A percentile compares a stretch with the other conserved stretches of the same genome.
Conservation (phyloP, 2,113 vertebrate genomes). For the Monopterus albus region DNA sequence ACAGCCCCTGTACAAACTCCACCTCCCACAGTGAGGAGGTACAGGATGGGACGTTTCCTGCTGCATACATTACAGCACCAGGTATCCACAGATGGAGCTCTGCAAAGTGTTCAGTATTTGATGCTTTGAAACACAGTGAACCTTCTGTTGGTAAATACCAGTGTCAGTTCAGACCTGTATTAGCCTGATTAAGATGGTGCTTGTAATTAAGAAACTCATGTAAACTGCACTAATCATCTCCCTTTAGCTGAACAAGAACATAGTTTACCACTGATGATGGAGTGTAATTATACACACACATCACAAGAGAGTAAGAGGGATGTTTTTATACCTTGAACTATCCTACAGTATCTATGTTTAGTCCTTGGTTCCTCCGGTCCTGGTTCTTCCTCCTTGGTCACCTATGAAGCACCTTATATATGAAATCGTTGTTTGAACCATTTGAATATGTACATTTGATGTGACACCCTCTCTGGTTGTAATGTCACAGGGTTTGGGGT, state of each 20-base stretch:
- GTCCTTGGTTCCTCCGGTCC: too few species aligned
- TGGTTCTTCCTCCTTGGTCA: too few species aligned
- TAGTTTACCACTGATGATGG: too few species aligned
- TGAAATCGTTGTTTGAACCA: too few species aligned
- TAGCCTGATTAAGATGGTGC: background rate
- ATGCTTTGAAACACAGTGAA: slow-evolving; percentile 8
- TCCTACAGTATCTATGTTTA: too few species aligned
- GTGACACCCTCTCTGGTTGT: too few species aligned
- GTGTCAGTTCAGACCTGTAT: background rate
- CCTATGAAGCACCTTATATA: too few species aligned
- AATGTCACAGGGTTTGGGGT: too few species aligned
- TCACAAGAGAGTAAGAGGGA: too few species aligned
- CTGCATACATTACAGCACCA: slow-evolving; percentile 58
- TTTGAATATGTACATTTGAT: too few species aligned
- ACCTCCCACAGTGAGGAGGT: slow-evolving; percentile 62
- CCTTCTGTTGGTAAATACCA: background rate
- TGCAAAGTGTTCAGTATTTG: slow-evolving; percentile 4
- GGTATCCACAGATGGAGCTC: slow-evolving; percentile 42
- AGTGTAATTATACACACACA: too few species aligned
- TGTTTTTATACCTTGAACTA: too few species aligned
- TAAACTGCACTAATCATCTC: background rate
- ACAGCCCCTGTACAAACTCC: slow-evolving; percentile 56
- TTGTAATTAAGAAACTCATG: slow-evolving; percentile 1
- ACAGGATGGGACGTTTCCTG: slow-evolving; percentile 50
- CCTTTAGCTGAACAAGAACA: background rate